Evolutionary conservation across 2,888 invertebrate species (phyloP).

Genomic region (Drosophila cracens): DNA sequence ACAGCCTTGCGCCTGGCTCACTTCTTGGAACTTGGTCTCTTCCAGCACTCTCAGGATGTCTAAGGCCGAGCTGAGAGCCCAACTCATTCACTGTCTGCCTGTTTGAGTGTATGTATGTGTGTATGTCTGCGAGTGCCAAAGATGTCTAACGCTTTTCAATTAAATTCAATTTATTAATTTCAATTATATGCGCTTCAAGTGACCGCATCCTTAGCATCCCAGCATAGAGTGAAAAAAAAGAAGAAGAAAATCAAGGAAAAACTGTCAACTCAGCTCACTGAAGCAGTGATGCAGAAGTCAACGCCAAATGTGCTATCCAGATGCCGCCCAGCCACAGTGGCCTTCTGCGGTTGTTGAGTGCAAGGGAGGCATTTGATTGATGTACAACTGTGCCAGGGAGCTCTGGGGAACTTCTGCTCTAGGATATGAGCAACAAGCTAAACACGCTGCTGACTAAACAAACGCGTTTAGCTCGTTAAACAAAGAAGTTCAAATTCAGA

Average conservation of each 20-base stretch:
- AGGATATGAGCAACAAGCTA: slow-evolving; percentile 25
- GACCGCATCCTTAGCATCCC: slow-evolving; percentile 38
- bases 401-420: neutral
- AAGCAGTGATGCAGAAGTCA: slow-evolving; percentile 43
- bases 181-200: slow-evolving; percentile 76
- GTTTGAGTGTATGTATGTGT: slow-evolving; percentile 32
- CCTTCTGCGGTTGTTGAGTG: slow-evolving; percentile 53
- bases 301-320: slow-evolving; percentile 42
- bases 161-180: slow-evolving; percentile 79
- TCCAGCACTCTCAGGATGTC: neutral
- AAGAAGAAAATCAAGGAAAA: slow-evolving; percentile 9
- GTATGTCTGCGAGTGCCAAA: slow-evolving; percentile 44
- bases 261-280: slow-evolving; percentile 53
- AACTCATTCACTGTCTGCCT: slow-evolving; percentile 58
- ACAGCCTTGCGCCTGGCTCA: slow-evolving; percentile 28
- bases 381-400: slow-evolving; percentile 40
- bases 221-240: slow-evolving; percentile 17
- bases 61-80: slow-evolving; percentile 27
- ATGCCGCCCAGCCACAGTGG: slow-evolving; percentile 37
- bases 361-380: slow-evolving; percentile 61
- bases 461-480: slow-evolving; percentile 46
- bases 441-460: slow-evolving; percentile 28
- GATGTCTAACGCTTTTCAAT: slow-evolving; percentile 68
- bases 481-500: slow-evolving; percentile 17
- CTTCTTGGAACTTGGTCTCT: neutral